Evolutionary conservation across 2,113 vertebrate species (phyloP).

Genomic region (Vicugna pacos): DNA sequence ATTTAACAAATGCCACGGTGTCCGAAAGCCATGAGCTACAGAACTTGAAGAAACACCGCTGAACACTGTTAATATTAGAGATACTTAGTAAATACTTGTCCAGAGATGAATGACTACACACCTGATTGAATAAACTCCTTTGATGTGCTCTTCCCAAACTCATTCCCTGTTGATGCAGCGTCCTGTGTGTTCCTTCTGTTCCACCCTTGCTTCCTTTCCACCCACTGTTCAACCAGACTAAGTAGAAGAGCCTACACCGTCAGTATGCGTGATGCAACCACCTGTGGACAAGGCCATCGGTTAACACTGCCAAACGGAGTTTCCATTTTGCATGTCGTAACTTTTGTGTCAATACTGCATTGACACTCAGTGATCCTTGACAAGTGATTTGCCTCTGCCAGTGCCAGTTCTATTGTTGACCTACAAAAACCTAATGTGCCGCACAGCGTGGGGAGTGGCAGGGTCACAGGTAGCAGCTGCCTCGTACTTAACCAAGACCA

Average conservation of each 20-base stretch:
- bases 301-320: constrained; percentile 40
- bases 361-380: constrained; percentile 56
- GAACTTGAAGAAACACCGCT: background rate
- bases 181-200: constrained; percentile 2
- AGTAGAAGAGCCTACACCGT: background rate
- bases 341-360: constrained; percentile 13
- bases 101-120: background rate
- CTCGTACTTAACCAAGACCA: background rate
- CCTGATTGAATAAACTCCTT: background rate
- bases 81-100: background rate
- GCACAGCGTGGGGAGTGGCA: background rate
- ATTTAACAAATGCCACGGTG: background rate
- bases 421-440: background rate
- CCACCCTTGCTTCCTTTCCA: background rate
- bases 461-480: background rate
- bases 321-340: constrained; percentile 51
- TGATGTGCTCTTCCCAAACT: background rate
- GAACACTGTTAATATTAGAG: background rate
- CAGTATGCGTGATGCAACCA: constrained; percentile 27
- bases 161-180: background rate
- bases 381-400: constrained; percentile 21
- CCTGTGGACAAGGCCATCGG: background rate
- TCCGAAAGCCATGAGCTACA: background rate
- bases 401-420: background rate
- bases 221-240: background rate